A percentile compares a stretch with the other conserved stretches of the same genome.
These are phyloP conservation scores for Hypselothyrea guttata DNA, from an alignment of 2,888 invertebrate genomes.

Conservation along the genomic window DNA sequence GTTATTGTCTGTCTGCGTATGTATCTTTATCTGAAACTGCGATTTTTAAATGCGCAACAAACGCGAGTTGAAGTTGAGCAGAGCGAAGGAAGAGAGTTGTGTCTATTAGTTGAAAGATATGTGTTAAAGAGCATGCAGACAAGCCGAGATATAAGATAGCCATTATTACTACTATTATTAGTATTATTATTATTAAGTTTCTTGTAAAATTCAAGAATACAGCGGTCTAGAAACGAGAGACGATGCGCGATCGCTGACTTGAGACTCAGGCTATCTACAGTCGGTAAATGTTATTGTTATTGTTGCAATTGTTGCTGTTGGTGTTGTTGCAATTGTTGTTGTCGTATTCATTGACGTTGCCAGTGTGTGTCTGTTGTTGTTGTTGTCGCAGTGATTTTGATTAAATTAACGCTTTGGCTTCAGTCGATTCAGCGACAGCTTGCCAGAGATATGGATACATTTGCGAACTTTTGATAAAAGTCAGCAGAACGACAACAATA, in stretches of 20 bases:
- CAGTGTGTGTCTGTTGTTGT: conserved; percentile 12
- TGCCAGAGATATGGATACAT: conserved; percentile 34
- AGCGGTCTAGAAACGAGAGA: too few relatives aligned
- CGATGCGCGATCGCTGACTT: not conserved
- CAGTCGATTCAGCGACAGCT: conserved; percentile 12
- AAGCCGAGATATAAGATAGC: too few relatives aligned
- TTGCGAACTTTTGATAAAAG: conserved; percentile 20
- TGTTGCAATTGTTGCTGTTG: conserved; percentile 13
- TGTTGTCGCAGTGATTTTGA: conserved; percentile 70
- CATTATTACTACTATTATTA: too few relatives aligned
- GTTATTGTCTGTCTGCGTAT: conserved; percentile 34
- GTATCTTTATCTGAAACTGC: conserved; percentile 20
- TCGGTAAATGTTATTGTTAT: conserved; percentile 10
- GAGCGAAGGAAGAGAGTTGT: not conserved
- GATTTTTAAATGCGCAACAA: conserved; percentile 21
- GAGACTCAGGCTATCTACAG: conserved; percentile 28
- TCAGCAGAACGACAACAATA: conserved; percentile 3
- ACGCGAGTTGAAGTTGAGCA: not conserved
- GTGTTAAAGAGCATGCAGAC: too few relatives aligned
- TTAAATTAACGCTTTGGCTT: conserved; percentile 68
- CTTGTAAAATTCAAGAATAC: too few relatives aligned
- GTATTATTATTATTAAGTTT: too few relatives aligned
- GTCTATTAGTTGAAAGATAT: too few relatives aligned
- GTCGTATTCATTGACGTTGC: conserved; percentile 50
- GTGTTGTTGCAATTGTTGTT: conserved; percentile 29